phyloP scores from a whole-genome alignment of 1,140 invertebrate genomes.

The Macrostomum lignano region DNA sequence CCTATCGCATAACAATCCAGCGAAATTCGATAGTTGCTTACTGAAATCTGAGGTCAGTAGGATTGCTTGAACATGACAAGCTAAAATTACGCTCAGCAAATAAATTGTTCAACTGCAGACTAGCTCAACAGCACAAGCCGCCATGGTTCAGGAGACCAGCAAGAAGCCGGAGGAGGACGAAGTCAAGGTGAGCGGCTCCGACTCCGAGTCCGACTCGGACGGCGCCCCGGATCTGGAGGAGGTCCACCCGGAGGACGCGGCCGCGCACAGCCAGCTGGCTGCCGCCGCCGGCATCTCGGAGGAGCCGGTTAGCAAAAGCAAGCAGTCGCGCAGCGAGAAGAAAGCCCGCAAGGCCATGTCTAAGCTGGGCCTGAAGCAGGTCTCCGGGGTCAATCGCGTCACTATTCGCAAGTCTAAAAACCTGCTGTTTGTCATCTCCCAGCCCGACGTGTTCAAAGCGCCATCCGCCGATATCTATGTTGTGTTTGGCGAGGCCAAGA shows the following conservation, averaged over 20 bases:
- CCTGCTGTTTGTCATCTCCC: conserved; percentile 94
- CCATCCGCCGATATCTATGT: conserved; percentile 98
- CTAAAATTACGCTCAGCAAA: too few relatives aligned
- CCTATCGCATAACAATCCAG: too few relatives aligned
- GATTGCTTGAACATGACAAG: too few relatives aligned
- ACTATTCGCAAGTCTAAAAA: conserved; percentile 97
- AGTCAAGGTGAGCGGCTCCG: not conserved
- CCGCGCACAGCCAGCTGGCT: conserved; percentile 22
- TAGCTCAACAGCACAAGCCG: too few relatives aligned
- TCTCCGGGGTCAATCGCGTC: conserved; percentile 74
- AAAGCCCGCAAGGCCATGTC: conserved; percentile 97
- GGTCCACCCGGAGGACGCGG: not conserved
- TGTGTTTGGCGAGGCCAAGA: conserved; percentile 97
- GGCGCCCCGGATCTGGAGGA: too few relatives aligned
- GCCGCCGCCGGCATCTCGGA: conserved; percentile 41
- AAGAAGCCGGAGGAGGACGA: too few relatives aligned
- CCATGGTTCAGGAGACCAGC: too few relatives aligned
- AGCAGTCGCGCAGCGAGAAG: conserved; percentile 90
- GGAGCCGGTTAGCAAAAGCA: conserved; percentile 56
- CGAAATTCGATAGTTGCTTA: too few relatives aligned
- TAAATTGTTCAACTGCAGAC: too few relatives aligned
- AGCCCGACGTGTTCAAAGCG: conserved; percentile 94
- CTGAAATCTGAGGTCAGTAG: too few relatives aligned
- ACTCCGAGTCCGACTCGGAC: conserved; percentile 1
- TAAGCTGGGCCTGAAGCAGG: conserved; percentile 49